Evolutionary conservation across 2,113 vertebrate species (phyloP), one percentile per base, ranked within the genome.

Genomic region (Sander lucioperca): DNA sequence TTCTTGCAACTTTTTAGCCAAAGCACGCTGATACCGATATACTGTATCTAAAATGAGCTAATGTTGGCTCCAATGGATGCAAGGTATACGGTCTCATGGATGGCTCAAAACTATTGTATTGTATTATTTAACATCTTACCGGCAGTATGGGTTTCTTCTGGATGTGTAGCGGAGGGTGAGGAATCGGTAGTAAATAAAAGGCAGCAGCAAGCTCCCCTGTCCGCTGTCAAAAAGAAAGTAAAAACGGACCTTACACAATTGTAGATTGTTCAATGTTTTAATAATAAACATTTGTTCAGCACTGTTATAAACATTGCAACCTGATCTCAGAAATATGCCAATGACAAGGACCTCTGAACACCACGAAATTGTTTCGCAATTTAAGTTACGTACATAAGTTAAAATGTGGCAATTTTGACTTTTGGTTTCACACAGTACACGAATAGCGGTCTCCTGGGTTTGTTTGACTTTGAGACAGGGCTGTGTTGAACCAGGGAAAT

Each of bases 161-260:
- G 98, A 99, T 11, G 98, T 96, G 47, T 99, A 99, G 48, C 98
- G 97, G 9, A 99, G 96, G 0, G 97, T 98, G 77, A 99, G 97
- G 92, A 99, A 99, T 79, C 98, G 91, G 62, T 99, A 99, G 90
- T 99, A 99, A 94, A 99, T 99, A 90, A 99, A 99, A 0, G 98
- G 98, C 91, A 99, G 96, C 30, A 99, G 94, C 91, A 99, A 94
- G 86, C 97, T 99, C 81, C 98, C 98, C 91, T 99, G 98, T 27
- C 97, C 98, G 84, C 98, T 99, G 93, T 75, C 89, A 54, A 96
- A 2, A 86, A 62, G 77, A 71, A 2, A 33, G 6, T 50, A 8
- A 69, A 45, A 65, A 59, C 3, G 6, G 9, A 54, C 6, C 4
- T n/a, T 4, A 74, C 14, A 63, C 4, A 54, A 48, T 3, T 53